Evolutionary conservation across 2,888 invertebrate genomes (phyloP).

Genomic region (Lochmaea crataegi): DNA sequence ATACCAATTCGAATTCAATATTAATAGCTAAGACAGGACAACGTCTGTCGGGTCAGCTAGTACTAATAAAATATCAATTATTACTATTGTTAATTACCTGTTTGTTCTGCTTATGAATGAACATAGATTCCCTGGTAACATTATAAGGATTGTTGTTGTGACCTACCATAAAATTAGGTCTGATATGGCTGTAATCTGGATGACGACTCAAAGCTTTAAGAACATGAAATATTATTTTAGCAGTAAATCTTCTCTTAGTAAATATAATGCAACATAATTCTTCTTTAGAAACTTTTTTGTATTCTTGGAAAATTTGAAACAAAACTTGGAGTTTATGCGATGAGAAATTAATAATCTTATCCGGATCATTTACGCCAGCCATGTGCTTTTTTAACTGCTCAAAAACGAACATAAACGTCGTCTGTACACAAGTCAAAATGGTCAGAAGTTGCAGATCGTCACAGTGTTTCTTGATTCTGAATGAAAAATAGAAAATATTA

Average conservation of each 20-base stretch:
- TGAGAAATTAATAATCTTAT: slow-evolving; percentile 70
- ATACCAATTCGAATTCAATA: too few species aligned
- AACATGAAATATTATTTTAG: slow-evolving; percentile 79
- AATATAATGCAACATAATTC: slow-evolving; percentile 78
- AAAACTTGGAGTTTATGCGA: slow-evolving; percentile 72
- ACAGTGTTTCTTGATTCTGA: slow-evolving; percentile 61
- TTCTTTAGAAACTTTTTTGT: slow-evolving; percentile 65
- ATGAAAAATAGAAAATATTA: slow-evolving; percentile 1
- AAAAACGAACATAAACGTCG: slow-evolving; percentile 66
- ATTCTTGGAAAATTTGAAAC: slow-evolving; percentile 71
- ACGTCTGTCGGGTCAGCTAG: too few species aligned
- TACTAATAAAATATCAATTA: neutral
- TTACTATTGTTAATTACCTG: slow-evolving; percentile 14
- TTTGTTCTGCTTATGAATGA: slow-evolving; percentile 66
- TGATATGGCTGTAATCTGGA: slow-evolving; percentile 70
- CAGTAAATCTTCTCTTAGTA: slow-evolving; percentile 78
- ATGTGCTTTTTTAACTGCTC: slow-evolving; percentile 69
- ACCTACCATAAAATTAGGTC: slow-evolving; percentile 81
- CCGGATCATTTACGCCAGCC: slow-evolving; percentile 62
- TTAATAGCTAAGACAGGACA: too few species aligned
- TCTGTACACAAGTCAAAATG: slow-evolving; percentile 60
- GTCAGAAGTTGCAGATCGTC: slow-evolving; percentile 44
- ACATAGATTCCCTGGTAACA: slow-evolving; percentile 69
- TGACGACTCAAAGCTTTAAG: slow-evolving; percentile 68
- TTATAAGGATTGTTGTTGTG: slow-evolving; percentile 70